A percentile compares a stretch with the other conserved stretches of the same genome.
Conservation (phyloP, 2,888 invertebrate species). For the Sminthurinus aureus region DNA sequence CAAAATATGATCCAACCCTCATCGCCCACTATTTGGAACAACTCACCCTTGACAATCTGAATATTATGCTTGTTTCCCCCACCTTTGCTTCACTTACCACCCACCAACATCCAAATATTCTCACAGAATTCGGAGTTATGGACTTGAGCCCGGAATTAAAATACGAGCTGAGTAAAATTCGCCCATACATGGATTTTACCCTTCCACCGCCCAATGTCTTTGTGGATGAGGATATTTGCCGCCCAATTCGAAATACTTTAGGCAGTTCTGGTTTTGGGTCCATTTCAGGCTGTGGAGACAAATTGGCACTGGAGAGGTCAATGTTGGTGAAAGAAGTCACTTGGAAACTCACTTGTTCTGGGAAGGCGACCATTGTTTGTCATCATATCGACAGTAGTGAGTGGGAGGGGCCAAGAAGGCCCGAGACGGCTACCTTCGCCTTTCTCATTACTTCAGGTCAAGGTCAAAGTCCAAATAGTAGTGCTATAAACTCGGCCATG, state of each 20-base stretch:
- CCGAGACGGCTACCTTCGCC: slow-evolving; percentile 8
- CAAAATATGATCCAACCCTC: slow-evolving; percentile 36
- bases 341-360: slow-evolving; percentile 1
- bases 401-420: not conserved
- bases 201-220: slow-evolving; percentile 14
- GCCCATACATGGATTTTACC: not conserved
- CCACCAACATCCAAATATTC: slow-evolving; percentile 22
- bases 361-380: slow-evolving; percentile 12
- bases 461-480: not conserved
- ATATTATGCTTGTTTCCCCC: slow-evolving; percentile 15
- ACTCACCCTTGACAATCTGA: slow-evolving; percentile 21
- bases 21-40: not conserved
- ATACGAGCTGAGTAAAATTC: not conserved
- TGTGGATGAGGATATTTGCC: slow-evolving; percentile 6
- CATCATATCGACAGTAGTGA: not conserved
- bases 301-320: not conserved
- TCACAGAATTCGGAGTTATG: slow-evolving; percentile 19
- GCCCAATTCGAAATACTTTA: not conserved
- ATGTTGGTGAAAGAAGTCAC: not conserved
- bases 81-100: not conserved
- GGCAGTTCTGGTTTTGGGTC: too few relatives aligned
- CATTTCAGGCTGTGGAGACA: too few relatives aligned
- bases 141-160: not conserved
- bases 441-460: slow-evolving; percentile 12
- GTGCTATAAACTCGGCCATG: not conserved